phyloP scores from a whole-genome alignment of 2,113 vertebrate genomes.

The Melanerpes formicivorus region DNA sequence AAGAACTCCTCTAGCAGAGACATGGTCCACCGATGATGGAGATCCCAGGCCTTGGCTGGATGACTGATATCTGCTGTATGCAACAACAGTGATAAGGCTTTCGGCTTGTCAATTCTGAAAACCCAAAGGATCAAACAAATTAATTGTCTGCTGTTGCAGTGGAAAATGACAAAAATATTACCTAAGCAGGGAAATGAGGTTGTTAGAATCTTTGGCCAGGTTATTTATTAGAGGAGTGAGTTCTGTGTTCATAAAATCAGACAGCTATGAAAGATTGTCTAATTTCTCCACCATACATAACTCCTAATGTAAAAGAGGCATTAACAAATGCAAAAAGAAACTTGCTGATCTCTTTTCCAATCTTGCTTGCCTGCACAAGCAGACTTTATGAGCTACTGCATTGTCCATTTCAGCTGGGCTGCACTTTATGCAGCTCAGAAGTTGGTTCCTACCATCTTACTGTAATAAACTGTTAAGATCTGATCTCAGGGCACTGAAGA shows the following conservation, averaged over 20 bases:
- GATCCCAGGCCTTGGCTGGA: constrained; percentile 94
- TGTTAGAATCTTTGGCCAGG: neutral
- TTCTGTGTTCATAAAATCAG: neutral
- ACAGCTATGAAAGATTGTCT: neutral
- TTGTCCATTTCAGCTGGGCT: neutral
- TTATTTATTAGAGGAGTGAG: neutral
- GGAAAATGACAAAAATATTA: neutral
- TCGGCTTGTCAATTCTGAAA: constrained; percentile 94
- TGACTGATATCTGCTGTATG: constrained; percentile 99
- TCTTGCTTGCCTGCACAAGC: neutral
- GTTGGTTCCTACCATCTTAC: neutral
- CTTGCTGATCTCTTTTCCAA: neutral
- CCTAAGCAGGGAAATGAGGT: neutral
- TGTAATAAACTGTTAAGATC: neutral
- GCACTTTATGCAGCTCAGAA: neutral
- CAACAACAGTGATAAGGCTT: constrained; percentile 93
- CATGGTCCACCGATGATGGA: constrained; percentile 96
- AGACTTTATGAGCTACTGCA: neutral
- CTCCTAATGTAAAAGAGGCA: neutral
- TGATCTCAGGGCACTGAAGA: neutral
- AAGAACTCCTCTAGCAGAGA: constrained; percentile 97
- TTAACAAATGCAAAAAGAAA: neutral
- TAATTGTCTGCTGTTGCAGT: neutral
- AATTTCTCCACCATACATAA: neutral
- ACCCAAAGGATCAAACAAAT: constrained; percentile 39